These are phyloP conservation scores for Mythimna pallens DNA, from an alignment of 2,888 invertebrate species.

Conservation along the genomic window DNA sequence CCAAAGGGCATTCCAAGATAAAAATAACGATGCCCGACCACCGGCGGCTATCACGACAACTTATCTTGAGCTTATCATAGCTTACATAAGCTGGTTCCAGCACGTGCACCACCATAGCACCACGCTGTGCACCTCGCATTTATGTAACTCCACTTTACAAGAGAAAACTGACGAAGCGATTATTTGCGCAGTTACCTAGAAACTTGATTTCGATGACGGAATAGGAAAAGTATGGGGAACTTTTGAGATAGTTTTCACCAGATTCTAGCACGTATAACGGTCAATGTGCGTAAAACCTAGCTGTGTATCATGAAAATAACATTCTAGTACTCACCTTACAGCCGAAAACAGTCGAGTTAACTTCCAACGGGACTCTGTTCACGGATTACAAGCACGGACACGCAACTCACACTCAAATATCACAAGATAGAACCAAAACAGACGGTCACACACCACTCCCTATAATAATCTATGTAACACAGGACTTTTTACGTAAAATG, in stretches of 20 bases:
- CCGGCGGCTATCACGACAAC: slow-evolving; percentile 66
- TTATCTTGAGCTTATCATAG: slow-evolving; percentile 74
- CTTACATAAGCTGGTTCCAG: slow-evolving; percentile 79
- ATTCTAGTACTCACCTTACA: slow-evolving; percentile 80
- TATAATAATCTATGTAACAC: slow-evolving; percentile 82
- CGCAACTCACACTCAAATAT: slow-evolving; percentile 85
- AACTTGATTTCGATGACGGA: slow-evolving; percentile 68
- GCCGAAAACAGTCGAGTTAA: slow-evolving; percentile 80
- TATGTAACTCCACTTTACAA: slow-evolving; percentile 46
- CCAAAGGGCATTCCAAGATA: slow-evolving; percentile 72
- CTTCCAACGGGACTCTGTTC: slow-evolving; percentile 85
- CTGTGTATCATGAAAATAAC: slow-evolving; percentile 47
- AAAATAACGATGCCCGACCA: slow-evolving; percentile 73
- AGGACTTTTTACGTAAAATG: slow-evolving; percentile 82
- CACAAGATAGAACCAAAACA: slow-evolving; percentile 83
- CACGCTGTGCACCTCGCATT: slow-evolving; percentile 58
- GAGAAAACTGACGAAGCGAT: slow-evolving; percentile 48
- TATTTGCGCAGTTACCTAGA: slow-evolving; percentile 77
- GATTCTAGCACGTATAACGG: slow-evolving; percentile 52
- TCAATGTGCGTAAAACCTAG: slow-evolving; percentile 37
- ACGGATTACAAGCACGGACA: slow-evolving; percentile 86
- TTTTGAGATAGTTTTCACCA: slow-evolving; percentile 54
- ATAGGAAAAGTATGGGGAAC: slow-evolving; percentile 69
- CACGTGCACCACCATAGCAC: slow-evolving; percentile 74
- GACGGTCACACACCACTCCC: slow-evolving; percentile 84